Evolutionary conservation across 1,140 invertebrate genomes (phyloP).

Genomic region (Drosophila orosa): DNA sequence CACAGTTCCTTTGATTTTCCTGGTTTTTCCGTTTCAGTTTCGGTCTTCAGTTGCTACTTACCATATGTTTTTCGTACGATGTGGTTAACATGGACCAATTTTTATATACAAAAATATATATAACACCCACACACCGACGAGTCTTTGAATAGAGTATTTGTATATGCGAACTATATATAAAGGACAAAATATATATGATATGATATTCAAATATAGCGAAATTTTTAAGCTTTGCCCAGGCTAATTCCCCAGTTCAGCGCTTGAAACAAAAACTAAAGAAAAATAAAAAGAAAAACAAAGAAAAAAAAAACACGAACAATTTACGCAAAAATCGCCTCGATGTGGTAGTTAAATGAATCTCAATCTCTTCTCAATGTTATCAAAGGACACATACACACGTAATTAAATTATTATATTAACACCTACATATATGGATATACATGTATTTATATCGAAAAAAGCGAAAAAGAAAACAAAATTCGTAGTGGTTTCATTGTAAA

Average conservation of each 20-base stretch:
- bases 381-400: constrained; percentile 54
- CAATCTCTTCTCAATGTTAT: constrained; percentile 80
- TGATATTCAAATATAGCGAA: constrained; percentile 71
- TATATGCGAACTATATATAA: constrained; percentile 44
- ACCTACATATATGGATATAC: constrained; percentile 8
- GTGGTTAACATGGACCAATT: constrained; percentile 82
- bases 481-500: constrained; percentile 84
- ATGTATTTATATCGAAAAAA: constrained; percentile 29
- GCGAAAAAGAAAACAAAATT: constrained; percentile 61
- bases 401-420: constrained; percentile 56
- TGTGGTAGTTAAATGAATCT: constrained; percentile 84
- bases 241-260: constrained; percentile 51
- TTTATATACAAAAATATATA: constrained; percentile 63
- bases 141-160: constrained; percentile 45
- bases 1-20: constrained; percentile 15
- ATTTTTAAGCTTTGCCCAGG: constrained; percentile 75
- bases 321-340: constrained; percentile 67
- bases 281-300: constrained; percentile 8
- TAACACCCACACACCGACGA: constrained; percentile 58
- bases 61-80: constrained; percentile 61
- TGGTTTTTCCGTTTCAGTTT: constrained; percentile 9
- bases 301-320: constrained; percentile 33
- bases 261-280: constrained; percentile 31
- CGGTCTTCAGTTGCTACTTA: constrained; percentile 35
- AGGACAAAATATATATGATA: constrained; percentile 42